phyloP scores from a whole-genome alignment of 2,797 vertebrate species.

The Melanogrammus aeglefinus region DNA sequence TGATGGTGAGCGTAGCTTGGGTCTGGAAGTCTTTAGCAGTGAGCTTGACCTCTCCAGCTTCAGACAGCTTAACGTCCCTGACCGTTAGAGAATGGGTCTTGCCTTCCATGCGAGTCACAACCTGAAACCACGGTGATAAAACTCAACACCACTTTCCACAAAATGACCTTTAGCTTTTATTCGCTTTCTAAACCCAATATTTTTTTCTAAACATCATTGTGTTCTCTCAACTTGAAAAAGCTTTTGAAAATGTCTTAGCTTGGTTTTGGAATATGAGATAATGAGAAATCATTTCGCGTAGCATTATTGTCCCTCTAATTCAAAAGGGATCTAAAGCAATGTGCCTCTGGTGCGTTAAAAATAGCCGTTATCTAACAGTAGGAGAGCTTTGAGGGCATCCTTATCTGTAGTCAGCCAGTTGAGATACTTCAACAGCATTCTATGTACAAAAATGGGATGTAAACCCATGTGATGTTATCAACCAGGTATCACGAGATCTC shows the following conservation, averaged over 20 bases:
- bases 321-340: not conserved
- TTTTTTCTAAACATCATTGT: not conserved
- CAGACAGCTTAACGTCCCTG: constrained; percentile 85
- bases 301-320: not conserved
- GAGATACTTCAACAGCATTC: not conserved
- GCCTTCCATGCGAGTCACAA: constrained; percentile 86
- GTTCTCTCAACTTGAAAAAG: not conserved
- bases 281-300: not conserved
- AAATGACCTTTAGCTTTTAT: not conserved
- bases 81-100: constrained; percentile 84
- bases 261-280: not conserved
- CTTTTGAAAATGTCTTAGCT: not conserved
- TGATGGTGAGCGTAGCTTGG: constrained; percentile 85
- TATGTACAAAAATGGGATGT: not conserved
- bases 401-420: not conserved
- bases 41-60: constrained; percentile 89
- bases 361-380: not conserved
- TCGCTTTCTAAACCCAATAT: not conserved
- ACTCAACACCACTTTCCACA: not conserved
- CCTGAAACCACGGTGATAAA: constrained; percentile 63
- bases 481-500: no score
- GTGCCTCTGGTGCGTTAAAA: not conserved
- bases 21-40: constrained; percentile 91
- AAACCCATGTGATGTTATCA: no score
- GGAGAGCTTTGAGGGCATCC: not conserved